These are phyloP conservation scores for Myiopsitta monachus DNA, from an alignment of 2,113 vertebrate species.

Conservation along the genomic window DNA sequence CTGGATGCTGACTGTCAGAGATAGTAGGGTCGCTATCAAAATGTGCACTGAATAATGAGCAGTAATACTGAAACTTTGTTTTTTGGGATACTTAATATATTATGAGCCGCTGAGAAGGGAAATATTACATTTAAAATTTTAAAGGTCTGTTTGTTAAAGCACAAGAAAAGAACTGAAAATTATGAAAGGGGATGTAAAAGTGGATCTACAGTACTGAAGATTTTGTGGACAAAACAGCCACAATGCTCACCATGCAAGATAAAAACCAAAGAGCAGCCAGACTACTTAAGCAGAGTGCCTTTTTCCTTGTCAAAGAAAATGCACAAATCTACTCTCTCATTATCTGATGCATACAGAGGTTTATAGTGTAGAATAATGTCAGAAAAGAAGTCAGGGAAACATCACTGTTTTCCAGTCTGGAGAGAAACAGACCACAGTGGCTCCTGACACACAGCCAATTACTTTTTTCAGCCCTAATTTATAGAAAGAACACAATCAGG, in stretches of 20 bases:
- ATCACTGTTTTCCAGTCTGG: neutral
- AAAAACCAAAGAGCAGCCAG: neutral
- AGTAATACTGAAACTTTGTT: neutral
- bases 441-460: neutral
- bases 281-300: neutral
- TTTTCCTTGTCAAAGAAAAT: neutral
- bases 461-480: neutral
- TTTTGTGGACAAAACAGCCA: neutral
- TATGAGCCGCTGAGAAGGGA: neutral
- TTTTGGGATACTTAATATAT: neutral
- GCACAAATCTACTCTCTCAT: neutral
- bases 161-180: neutral
- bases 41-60: neutral
- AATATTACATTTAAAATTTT: neutral
- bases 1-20: neutral
- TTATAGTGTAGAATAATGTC: neutral
- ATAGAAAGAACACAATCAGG: neutral
- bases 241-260: neutral
- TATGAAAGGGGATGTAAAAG: neutral
- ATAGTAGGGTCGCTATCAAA: neutral
- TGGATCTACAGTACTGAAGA: neutral
- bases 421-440: neutral
- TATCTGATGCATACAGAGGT: neutral
- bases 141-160: neutral
- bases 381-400: neutral